Base-by-base conservation (phyloP, 2,888 invertebrate genomes). In the Rhingia campestris region DNA sequence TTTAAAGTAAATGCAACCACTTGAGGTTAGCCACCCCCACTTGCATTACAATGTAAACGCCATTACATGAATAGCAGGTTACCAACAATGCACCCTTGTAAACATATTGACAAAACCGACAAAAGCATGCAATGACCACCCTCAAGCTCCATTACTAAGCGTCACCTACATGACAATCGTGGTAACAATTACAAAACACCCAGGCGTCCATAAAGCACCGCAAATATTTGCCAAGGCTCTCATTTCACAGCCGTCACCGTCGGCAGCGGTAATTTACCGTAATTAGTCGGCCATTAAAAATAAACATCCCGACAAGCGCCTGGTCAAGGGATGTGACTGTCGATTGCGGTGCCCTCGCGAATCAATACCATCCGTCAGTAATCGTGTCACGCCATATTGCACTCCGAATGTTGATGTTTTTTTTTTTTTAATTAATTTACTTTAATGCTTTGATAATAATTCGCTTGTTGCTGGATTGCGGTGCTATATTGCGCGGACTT, bases 371-470 rank as follows among this genome's bases (percentile, higher is more conserved):
- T 35, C 58, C 39, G 70, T 32, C 33, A 73, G 49, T 59, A 88
- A 88, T 87, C 86, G 77, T 88, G 90, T 89, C 89, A 89, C 89
- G 89, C 89, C 88, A 89, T 88, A 86, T 86, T 86, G 87, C 87
- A 87, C 89, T 88, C 88, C 87, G 86, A 89, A 89, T 88, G 88
- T 87, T 88, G 88, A 89, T 89, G 1, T 22, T 89, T 84, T 84
- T 0, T 59, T 43, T 73, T 63, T 79, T 70, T 70, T 69, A 89
- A 89, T 89, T 89, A 89, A 89, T 88, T 89, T 89, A 87, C 88
- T 88, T 89, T 89, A 89, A 89, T 89, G 89, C 87, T 87, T 89
- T 89, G 88, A 89, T 88, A 88, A 89, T 88, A 88, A 89, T 88
- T 89, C 66, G 84, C 84, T 84, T 80, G 74, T 84, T 84, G 84